Evolutionary conservation across 2,888 invertebrate species (phyloP), one percentile per base, ranked within the genome.

Genomic region (Petrolisthes manimaculis): DNA sequence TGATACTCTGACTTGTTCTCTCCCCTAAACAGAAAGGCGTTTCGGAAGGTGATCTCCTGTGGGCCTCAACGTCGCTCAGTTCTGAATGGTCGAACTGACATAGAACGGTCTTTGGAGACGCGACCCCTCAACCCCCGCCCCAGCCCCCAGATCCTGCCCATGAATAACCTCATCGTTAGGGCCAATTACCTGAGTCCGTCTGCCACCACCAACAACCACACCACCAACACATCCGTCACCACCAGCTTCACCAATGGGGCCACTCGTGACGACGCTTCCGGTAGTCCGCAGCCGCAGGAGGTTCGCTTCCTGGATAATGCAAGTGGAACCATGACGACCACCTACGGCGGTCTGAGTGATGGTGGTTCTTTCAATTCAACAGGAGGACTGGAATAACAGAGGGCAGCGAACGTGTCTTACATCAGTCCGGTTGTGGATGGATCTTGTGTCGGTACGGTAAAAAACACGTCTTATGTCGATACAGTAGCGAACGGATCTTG

Each of bases 21-120:
- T 78, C 67, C 5, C 53, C 61, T 51, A 12, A 12, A n/a, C 87
- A 89, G 89, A 81, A 90, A 90, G 82, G 90, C 90, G 74, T 90
- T 90, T 84, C 83, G 89, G 14, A 90, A 89, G 84, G 90, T 90
- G 74, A 90, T 90, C 80, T 83, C 86, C 37, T 90, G 89, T 55
- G 88, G 86, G 21, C 89, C 89, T 8, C 87, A 85, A 51, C 87
- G 87, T 14, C 78, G 85, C 3, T 51, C 84, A n/a, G 53, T 74
- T 3, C n/a, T 84, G 37, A 88, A 84, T 51, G 88, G 88, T 9
- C 77, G 88, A 18, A 84, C 84, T 56, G 84, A 88, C 84, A 79
- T 55, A 12, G 84, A 88, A 9, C 84, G 24, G 61, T 88, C 88
- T 5, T 74, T 75, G 53, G 88, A 88, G 84, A 81, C 84, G 0